These are phyloP conservation scores for Papilio glaucus DNA, from an alignment of 1,140 invertebrate species.

Conservation along the genomic window DNA sequence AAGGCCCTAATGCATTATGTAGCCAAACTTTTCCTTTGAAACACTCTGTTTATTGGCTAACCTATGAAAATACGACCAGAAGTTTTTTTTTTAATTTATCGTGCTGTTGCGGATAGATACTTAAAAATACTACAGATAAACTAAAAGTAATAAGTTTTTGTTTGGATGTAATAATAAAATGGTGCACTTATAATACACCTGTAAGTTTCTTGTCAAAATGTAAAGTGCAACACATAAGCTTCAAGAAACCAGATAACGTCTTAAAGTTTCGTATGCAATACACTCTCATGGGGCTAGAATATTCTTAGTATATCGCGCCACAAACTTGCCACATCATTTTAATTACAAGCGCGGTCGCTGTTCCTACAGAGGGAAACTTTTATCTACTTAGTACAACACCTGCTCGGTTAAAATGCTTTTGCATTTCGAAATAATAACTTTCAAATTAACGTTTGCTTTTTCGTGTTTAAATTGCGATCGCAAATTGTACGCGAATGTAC, in stretches of 20 bases:
- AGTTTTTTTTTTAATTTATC: too few species aligned
- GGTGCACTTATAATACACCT: neutral
- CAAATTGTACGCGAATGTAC: neutral
- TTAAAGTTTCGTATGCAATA: conserved; percentile 21
- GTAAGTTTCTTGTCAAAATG: neutral
- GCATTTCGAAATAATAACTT: neutral
- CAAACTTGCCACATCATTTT: conserved; percentile 41
- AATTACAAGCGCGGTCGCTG: conserved; percentile 31
- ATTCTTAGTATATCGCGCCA: conserved; percentile 38
- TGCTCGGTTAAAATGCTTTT: conserved; percentile 37
- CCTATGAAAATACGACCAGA: too few species aligned
- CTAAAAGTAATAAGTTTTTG: too few species aligned
- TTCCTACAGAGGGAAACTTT: conserved; percentile 32
- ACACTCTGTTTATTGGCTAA: too few species aligned
- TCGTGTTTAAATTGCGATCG: neutral
- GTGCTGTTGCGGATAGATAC: too few species aligned
- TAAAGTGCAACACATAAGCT: neutral
- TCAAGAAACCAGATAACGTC: neutral
- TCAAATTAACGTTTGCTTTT: conserved; percentile 11
- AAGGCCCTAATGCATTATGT: too few species aligned
- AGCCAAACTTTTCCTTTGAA: too few species aligned
- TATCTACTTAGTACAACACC: conserved; percentile 33
- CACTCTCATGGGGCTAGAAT: conserved; percentile 30
- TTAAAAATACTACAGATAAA: too few species aligned
- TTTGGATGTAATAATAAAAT: neutral